Evolutionary conservation across 2,113 vertebrate species (phyloP), one percentile per base, ranked within the genome.

Genomic region (Lates calcarifer): DNA sequence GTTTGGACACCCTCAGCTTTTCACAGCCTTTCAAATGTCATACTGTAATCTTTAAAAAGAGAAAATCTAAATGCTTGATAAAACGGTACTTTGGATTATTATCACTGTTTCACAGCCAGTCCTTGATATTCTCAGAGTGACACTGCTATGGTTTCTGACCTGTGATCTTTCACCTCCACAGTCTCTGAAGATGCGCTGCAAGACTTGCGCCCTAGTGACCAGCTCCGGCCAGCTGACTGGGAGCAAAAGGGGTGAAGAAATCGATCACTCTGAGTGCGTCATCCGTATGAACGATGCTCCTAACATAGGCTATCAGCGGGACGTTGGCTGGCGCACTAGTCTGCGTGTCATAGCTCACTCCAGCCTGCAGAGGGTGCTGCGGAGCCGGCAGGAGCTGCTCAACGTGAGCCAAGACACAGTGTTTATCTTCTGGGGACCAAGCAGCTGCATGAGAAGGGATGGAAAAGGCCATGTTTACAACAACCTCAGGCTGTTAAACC

Each of bases 381-480:
- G 90, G 6, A 96, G 95, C 64, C 96, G 95, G 31, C 95, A 96
- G 0, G 94, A 97, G 90, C 95, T 98, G 73, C 89, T 98, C 51
- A 97, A 97, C 1, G 93, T 89, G 43, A 97, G 96, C 90, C 96
- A 96, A 1, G 97, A 96, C 20, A 95, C 97, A 0, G 96, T 96
- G 82, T 97, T 98, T 91, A 96, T 98, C 92, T 98, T 98, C 95
- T 98, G 97, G 97, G 97, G 97, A 14, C 97, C 97, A 0, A 97
- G 95, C 94, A 96, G 91, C 93, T 95, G 96, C 93, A 98, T 98
- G 97, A 95, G 96, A 60, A 93, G 95, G 58, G 97, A 98, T 4
- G 97, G 97, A 14, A 97, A 96, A 90, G 97, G 97, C 33, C 89
- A 95, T 43, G 94, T 97, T 66, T 98, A 97, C 90, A 97, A 97